These are phyloP conservation scores for Pleuronectes platessa DNA, from an alignment of 2,113 vertebrate species.

Conservation along the genomic window DNA sequence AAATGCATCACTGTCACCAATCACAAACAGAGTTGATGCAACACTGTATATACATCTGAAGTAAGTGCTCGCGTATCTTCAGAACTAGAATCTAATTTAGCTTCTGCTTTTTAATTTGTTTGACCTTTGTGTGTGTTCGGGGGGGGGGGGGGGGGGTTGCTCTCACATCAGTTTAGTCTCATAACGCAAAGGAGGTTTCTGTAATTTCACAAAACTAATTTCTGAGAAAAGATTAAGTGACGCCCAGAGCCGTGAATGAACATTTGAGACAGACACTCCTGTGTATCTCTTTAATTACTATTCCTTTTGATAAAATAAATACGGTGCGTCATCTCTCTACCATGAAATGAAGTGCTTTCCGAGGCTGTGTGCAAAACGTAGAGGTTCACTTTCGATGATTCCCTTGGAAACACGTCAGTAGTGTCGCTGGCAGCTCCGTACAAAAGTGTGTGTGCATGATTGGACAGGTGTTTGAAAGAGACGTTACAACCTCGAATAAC, in stretches of 20 bases:
- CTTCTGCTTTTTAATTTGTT: slow-evolving; percentile 3
- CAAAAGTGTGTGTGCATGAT: slow-evolving; percentile 12
- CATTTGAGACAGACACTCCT: slow-evolving; percentile 43
- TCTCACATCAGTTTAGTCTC: slow-evolving; percentile 19
- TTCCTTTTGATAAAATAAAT: slow-evolving; percentile 59
- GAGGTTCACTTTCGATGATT: slow-evolving; percentile 48
- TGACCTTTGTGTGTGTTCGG: slow-evolving; percentile 16
- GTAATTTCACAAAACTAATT: slow-evolving; percentile 40
- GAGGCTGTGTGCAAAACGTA: slow-evolving; percentile 33
- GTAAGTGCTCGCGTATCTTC: not conserved
- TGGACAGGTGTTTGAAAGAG: slow-evolving; percentile 36
- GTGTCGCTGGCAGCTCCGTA: not conserved
- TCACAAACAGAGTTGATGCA: not conserved
- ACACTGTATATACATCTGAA: not conserved
- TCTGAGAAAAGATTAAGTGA: slow-evolving; percentile 37
- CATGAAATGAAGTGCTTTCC: slow-evolving; percentile 58
- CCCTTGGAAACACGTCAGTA: slow-evolving; percentile 47
- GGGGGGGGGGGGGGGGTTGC: not conserved
- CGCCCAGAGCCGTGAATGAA: slow-evolving; percentile 48
- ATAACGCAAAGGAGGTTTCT: slow-evolving; percentile 26
- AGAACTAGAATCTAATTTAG: not conserved
- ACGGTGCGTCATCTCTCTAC: slow-evolving; percentile 38
- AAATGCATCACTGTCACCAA: not conserved
- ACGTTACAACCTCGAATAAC: slow-evolving; percentile 45
- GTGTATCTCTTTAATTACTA: slow-evolving; percentile 53